A percentile compares a stretch with the other conserved stretches of the same genome.
phyloP scores from a whole-genome alignment of 2,113 vertebrate species.

The Notechis scutatus region DNA sequence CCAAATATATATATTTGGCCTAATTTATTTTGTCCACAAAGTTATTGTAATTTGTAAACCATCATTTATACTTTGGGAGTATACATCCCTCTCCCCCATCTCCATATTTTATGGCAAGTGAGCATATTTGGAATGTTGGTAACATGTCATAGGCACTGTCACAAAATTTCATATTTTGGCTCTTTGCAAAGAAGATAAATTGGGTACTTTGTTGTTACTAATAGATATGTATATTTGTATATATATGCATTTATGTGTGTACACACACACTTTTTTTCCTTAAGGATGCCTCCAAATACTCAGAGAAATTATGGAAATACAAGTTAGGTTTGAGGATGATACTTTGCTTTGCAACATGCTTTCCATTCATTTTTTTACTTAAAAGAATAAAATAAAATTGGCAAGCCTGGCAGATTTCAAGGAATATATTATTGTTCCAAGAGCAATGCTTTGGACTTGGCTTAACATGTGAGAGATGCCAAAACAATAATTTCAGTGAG shows the following conservation, averaged over 20 bases:
- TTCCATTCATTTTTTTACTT: neutral
- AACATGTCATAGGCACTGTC: neutral
- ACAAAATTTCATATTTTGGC: neutral
- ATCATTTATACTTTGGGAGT: neutral
- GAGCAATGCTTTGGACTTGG: neutral
- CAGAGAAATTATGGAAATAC: neutral
- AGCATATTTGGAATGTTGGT: neutral
- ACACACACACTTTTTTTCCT: neutral
- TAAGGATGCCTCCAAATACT: neutral
- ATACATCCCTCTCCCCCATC: neutral
- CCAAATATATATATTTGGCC: neutral
- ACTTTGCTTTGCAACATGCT: neutral
- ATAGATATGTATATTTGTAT: neutral
- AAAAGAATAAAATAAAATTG: neutral
- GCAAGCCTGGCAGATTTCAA: neutral
- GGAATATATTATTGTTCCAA: neutral
- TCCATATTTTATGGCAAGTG: neutral
- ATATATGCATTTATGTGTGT: neutral
- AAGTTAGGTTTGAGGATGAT: neutral
- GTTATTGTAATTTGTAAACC: neutral
- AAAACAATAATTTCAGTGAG: neutral
- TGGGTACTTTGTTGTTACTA: neutral
- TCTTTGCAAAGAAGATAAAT: neutral
- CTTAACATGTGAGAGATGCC: neutral
- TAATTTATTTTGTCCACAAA: neutral